Evolutionary conservation across 2,797 vertebrate genomes (phyloP), one percentile per base, ranked within the genome.

Genomic region (Megalops cyprinoides): DNA sequence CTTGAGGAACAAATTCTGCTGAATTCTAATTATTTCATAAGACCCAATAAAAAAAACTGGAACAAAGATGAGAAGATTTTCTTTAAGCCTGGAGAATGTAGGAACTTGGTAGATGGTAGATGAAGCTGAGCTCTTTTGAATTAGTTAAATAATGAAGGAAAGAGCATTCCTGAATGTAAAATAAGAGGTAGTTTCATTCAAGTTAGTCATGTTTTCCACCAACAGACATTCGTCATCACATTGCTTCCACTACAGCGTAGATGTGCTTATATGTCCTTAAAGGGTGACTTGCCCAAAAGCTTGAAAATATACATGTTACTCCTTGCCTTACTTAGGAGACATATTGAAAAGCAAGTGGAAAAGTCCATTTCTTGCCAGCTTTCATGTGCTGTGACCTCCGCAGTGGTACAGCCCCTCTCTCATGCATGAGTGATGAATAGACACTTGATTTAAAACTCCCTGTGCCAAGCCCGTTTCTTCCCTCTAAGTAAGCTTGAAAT

Each of bases 111-210:
- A 20, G 46, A 77, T 80, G 46, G 65, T 65, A 20, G 46, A 78
- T 81, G 49, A 56, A 46, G 44, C 31, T 58, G 20, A 85, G 62
- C 55, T 77, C 82, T 84, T 77, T 56, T 82, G 25, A 65, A 87
- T 88, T 89, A 86, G 78, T 84, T 82, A 86, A 90, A 86, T 87
- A 88, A 89, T 82, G 85, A 85, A 86, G 81, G 81, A 87, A 77
- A 84, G 87, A 81, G 83, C 67, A 60, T 83, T 88, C 87, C 82
- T 85, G 82, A 84, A 44, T 62, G 44, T 62, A 28, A 62, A 25
- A 23, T 25, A 34, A 31, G 73, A 31, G n/a, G 12, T 46, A 15
- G 10, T 74, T 18, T 74, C 37, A 75, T 14, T 14, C 48, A 49
- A 48, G 44, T 20, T 25, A 46, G 14, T n/a, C n/a, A n/a, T n/a